Evolutionary conservation across 2,797 vertebrate genomes (phyloP).

Genomic region (Epinephelus malabaricus): DNA sequence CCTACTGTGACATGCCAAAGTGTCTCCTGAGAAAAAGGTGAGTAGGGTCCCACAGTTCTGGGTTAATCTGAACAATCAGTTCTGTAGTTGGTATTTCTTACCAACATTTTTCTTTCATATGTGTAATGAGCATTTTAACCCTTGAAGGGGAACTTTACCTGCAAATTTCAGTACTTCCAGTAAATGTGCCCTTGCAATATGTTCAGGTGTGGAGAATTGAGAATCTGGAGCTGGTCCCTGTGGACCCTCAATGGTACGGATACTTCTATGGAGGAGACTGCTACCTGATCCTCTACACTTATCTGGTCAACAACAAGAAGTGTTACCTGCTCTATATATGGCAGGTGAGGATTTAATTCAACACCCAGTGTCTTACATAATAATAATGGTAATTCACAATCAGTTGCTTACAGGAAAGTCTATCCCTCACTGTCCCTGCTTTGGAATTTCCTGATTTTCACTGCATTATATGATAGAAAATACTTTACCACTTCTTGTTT

Average conservation of each 20-base stretch:
- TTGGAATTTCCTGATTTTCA: not conserved
- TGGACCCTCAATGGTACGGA: slow-evolving; percentile 84
- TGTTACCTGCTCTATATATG: slow-evolving; percentile 92
- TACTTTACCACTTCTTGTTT: not conserved
- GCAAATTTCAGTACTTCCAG: not conserved
- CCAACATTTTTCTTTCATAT: no score
- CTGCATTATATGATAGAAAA: not conserved
- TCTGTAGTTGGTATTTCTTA: no score
- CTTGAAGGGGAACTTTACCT: not conserved
- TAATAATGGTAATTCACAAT: not conserved
- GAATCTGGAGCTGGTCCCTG: slow-evolving; percentile 88
- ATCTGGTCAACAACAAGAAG: slow-evolving; percentile 83
- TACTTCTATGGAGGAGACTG: slow-evolving; percentile 95
- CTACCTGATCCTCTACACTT: slow-evolving; percentile 92
- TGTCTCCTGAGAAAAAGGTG: no score
- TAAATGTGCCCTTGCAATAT: slow-evolving; percentile 1
- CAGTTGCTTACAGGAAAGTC: not conserved
- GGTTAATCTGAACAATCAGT: no score
- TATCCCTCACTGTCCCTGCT: not conserved
- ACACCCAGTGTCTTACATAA: not conserved
- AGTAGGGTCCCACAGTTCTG: no score
- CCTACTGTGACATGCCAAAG: no score
- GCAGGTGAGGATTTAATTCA: slow-evolving; percentile 84
- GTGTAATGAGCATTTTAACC: not conserved
- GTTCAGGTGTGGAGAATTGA: slow-evolving; percentile 92